A percentile compares a stretch with the other conserved stretches of the same genome.
These are phyloP conservation scores for Echiichthys vipera DNA, from an alignment of 2,797 vertebrate genomes.

Conservation along the genomic window DNA sequence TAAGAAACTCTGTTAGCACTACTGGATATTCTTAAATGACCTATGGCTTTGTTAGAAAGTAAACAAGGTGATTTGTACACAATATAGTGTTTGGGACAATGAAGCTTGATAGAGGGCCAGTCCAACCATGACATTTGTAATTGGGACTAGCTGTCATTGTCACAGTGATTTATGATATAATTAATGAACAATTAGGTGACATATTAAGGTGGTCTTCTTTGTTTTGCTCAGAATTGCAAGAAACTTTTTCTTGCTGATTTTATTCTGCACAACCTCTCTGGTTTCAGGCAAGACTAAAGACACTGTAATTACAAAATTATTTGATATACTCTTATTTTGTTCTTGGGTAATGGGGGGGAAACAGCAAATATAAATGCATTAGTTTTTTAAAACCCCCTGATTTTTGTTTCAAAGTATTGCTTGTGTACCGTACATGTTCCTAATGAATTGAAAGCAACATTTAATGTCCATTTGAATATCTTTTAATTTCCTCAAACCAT, in stretches of 20 bases:
- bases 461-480: not conserved
- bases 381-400: not conserved
- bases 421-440: not conserved
- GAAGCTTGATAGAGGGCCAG: conserved; percentile 65
- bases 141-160: conserved; percentile 87
- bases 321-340: not conserved
- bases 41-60: conserved; percentile 35
- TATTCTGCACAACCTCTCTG: not conserved
- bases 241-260: conserved; percentile 29
- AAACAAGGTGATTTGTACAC: conserved; percentile 67
- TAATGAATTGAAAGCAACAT: conserved; percentile 12
- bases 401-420: not conserved
- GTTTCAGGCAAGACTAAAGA: not conserved
- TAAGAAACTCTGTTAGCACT: not conserved
- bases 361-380: not conserved
- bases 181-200: conserved; percentile 92
- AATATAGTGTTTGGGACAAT: conserved; percentile 62
- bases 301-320: not conserved
- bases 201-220: conserved; percentile 79
- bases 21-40: conserved; percentile 16
- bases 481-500: not conserved
- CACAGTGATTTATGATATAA: conserved; percentile 92
- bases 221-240: conserved; percentile 57
- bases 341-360: not conserved
- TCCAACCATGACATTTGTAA: conserved; percentile 79